Base-by-base conservation (phyloP, 35 echinoderm and acorn worm genomes). In the Holothuria glaberrima region DNA sequence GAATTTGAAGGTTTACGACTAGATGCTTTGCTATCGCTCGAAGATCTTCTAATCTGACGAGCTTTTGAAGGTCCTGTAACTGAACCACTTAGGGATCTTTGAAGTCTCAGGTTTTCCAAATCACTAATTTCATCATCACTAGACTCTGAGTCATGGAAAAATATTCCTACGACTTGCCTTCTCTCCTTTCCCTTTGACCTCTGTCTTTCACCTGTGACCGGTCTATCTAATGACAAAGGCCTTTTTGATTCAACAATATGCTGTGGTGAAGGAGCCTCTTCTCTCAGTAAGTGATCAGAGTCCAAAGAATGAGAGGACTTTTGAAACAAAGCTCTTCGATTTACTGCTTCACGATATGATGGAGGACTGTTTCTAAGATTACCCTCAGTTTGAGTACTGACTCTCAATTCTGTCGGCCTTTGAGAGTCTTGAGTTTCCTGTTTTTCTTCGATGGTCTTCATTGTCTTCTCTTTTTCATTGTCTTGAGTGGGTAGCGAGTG, bases 281-380 rank as follows among this genome's bases (percentile, higher is more conserved):
- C 83, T 41, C 36, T 67, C 56, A 86, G 5, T 18, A 59, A 54
- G 27, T 83, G 12, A 83, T 71, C 85, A 32, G 31, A 74, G 78
- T 90, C 84, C 79, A 94, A 33, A 0, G 89, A 86, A 21, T 86
- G 57, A 20, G 91, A 72, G 20, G 57, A 35, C 48, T 38, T 81
- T 30, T 95, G 86, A 30, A 90, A 87, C 36, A 80, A 63, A 33
- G 91, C 81, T 36, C 86, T 45, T 12, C 94, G 64, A 85, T 95
- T 92, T 60, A 95, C 91, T 19, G 94, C 91, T 35, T 92, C 94
- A 63, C 88, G 85, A 30, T 95, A 95, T n/a, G 94, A 86, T 16
- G 94, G 94, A 52, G 91, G 94, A 54, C 65, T 80, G 74, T 29
- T 34, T 20, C 45, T 31, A 12, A 80, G 75, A 31, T 29, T 48